Percentiles rank a stretch among this genome's conserved stretches.
Conservation (phyloP, 2,888 invertebrate species). For the Aromia moschata region DNA sequence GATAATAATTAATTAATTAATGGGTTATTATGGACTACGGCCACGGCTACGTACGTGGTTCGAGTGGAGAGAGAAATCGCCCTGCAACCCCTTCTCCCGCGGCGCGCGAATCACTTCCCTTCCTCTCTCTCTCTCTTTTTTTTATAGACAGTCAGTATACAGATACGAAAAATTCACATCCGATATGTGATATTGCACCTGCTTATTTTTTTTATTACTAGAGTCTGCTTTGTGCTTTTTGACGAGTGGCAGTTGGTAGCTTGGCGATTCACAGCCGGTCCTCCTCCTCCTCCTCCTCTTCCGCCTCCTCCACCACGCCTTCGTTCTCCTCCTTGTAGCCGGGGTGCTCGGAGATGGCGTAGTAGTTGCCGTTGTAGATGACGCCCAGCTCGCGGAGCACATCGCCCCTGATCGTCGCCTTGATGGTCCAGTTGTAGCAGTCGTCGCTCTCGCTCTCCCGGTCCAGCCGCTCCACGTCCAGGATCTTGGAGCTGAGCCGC, state of each 20-base stretch:
- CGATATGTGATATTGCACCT: conserved; percentile 60
- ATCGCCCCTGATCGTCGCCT: conserved; percentile 92
- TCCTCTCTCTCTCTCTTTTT: no score
- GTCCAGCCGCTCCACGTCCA: conserved; percentile 92
- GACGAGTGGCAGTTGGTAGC: conserved; percentile 50
- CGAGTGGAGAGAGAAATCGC: conserved; percentile 13
- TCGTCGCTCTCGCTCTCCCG: conserved; percentile 93
- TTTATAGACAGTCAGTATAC: conserved; percentile 28
- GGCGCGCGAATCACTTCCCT: conserved; percentile 39
- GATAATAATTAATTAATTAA: conserved; percentile 4
- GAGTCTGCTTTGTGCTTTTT: conserved; percentile 53
- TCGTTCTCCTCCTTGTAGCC: conserved; percentile 92
- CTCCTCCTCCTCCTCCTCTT: conserved; percentile 84
- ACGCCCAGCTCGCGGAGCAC: conserved; percentile 90
- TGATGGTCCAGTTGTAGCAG: conserved; percentile 97
- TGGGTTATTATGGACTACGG: conserved; percentile 10
- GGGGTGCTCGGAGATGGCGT: conserved; percentile 94
- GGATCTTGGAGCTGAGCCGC: conserved; percentile 89
- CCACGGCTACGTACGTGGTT: conserved; percentile 24
- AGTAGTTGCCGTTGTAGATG: conserved; percentile 95
- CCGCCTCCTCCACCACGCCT: conserved; percentile 84
- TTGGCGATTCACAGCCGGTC: conserved; percentile 64
- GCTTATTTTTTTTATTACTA: conserved; percentile 52
- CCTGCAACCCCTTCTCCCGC: conserved; percentile 26
- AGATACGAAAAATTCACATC: conserved; percentile 52